Conservation (phyloP, 2,888 invertebrate genomes). For the Chrysomela aeneicollis region DNA sequence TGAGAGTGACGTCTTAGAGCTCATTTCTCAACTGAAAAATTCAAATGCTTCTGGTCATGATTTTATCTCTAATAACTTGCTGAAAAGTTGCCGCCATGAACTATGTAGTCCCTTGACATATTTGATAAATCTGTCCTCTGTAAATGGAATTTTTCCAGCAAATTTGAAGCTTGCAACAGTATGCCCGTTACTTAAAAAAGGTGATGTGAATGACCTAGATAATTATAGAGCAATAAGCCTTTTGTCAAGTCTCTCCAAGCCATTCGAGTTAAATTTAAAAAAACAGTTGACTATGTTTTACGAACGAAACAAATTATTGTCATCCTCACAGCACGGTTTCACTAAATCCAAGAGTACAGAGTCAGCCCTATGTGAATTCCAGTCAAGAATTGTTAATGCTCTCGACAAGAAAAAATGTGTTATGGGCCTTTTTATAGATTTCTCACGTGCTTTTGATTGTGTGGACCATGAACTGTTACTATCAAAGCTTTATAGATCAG, state of each 20-base stretch:
- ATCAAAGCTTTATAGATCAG: neutral
- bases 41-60: neutral
- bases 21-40: neutral
- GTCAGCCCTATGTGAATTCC: neutral
- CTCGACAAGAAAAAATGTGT: neutral
- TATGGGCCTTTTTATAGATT: neutral
- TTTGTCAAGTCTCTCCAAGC: neutral
- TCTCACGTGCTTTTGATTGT: neutral
- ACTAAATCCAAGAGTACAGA: neutral
- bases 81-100: neutral
- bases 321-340: neutral
- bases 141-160: neutral
- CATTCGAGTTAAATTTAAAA: neutral
- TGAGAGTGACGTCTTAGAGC: neutral
- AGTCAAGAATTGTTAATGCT: neutral
- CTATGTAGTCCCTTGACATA: neutral
- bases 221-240: neutral
- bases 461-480: neutral
- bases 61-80: constrained; percentile 4
- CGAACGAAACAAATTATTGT: neutral
- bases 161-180: neutral
- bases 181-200: neutral
- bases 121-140: neutral
- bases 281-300: neutral
- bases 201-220: neutral